A percentile compares a stretch with the other conserved stretches of the same genome.
phyloP scores from a whole-genome alignment of 1,140 invertebrate genomes.

The Rhopalosiphum padi region DNA sequence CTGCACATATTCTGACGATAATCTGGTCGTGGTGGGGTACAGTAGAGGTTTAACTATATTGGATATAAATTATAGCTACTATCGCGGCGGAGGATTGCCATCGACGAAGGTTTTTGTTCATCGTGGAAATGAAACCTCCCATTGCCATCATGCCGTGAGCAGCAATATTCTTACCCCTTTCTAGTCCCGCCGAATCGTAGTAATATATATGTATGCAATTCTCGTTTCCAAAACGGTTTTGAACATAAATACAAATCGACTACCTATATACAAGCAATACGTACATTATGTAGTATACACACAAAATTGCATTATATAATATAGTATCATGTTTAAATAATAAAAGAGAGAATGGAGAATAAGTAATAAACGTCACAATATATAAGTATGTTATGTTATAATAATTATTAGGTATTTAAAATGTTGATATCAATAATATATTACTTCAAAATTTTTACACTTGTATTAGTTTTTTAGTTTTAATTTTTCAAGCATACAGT shows the following conservation, averaged over 20 bases:
- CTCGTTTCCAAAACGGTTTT: neutral
- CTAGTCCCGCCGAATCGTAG: neutral
- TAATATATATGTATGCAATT: neutral
- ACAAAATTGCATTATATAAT: neutral
- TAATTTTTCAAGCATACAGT: too few relatives aligned
- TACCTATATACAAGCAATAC: neutral
- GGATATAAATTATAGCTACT: slow-evolving; percentile 46
- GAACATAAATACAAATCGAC: slow-evolving; percentile 27
- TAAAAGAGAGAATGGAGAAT: neutral
- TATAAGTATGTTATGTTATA: neutral
- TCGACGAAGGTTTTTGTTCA: slow-evolving; percentile 43
- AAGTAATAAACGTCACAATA: neutral
- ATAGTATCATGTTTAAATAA: neutral
- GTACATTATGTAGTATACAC: neutral
- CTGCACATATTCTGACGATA: neutral
- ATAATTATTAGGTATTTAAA: neutral
- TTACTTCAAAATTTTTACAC: neutral
- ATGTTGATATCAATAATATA: neutral
- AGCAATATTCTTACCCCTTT: slow-evolving; percentile 2
- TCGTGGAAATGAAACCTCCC: slow-evolving; percentile 44
- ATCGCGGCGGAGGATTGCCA: neutral
- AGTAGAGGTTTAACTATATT: slow-evolving; percentile 22
- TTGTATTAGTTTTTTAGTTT: too few relatives aligned
- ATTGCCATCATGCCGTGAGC: neutral
- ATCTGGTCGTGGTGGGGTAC: neutral